Percentiles rank a stretch among this genome's conserved stretches.
These are phyloP conservation scores for Poecilus cupreus DNA, from an alignment of 2,888 invertebrate genomes.

Conservation along the genomic window DNA sequence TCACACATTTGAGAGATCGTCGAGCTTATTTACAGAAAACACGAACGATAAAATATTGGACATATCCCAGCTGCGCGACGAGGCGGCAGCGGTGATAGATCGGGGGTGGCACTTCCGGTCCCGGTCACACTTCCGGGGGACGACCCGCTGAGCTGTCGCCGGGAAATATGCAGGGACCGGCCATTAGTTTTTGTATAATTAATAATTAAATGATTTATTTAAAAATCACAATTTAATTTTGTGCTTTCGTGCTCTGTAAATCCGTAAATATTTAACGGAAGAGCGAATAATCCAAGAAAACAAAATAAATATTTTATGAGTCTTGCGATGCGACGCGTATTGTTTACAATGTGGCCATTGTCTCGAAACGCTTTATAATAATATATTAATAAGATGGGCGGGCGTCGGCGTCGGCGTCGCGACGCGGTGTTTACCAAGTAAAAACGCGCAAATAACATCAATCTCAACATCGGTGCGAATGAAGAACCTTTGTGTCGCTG, in stretches of 20 bases:
- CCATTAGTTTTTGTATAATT: no score
- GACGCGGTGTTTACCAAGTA: not conserved
- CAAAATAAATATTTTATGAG: conserved; percentile 1
- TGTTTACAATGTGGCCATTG: conserved; percentile 13
- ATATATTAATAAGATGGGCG: not conserved
- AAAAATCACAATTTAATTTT: no score
- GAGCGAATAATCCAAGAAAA: not conserved
- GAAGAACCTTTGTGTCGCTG: not conserved
- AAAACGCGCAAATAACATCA: not conserved
- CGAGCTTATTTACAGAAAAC: conserved; percentile 52
- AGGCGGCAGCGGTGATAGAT: conserved; percentile 4
- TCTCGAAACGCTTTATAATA: conserved; percentile 3
- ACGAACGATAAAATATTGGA: conserved; percentile 58
- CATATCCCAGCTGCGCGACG: conserved; percentile 38
- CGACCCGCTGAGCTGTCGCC: conserved; percentile 38
- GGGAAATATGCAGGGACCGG: no score
- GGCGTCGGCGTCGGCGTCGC: not conserved
- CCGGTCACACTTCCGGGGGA: not conserved
- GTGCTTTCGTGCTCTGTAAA: no score
- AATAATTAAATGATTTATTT: no score
- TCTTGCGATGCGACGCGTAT: not conserved
- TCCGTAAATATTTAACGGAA: not conserved
- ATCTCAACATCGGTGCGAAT: not conserved
- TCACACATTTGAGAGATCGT: conserved; percentile 49
- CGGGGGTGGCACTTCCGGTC: conserved; percentile 28